phyloP scores from a whole-genome alignment of 1,140 invertebrate genomes.

The Manduca sexta region DNA sequence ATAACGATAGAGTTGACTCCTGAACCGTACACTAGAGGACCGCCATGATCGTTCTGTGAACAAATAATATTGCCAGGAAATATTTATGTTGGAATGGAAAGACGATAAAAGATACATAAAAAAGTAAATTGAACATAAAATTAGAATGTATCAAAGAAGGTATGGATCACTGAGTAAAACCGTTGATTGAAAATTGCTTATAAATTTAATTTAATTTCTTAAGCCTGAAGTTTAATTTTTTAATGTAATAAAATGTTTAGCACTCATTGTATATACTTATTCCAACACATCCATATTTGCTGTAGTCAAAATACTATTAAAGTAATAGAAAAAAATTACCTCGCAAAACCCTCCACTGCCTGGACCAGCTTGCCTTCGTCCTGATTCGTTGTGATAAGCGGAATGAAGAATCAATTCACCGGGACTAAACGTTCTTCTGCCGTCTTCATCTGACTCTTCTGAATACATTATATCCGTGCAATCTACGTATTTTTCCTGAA shows the following conservation, averaged over 20 bases:
- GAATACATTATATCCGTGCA: conserved; percentile 34
- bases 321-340: conserved; percentile 8
- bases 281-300: not conserved
- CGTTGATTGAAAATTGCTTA: no score
- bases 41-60: conserved; percentile 52
- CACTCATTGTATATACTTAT: no score
- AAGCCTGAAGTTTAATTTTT: no score
- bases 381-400: conserved; percentile 18
- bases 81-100: no score
- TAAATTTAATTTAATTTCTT: no score
- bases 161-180: no score
- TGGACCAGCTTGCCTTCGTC: conserved; percentile 5
- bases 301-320: not conserved
- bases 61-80: no score
- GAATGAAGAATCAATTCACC: conserved; percentile 20
- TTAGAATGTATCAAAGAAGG: no score
- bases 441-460: conserved; percentile 11
- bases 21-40: conserved; percentile 43
- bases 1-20: conserved; percentile 43
- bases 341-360: conserved; percentile 36
- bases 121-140: no score
- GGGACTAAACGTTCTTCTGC: conserved; percentile 9
- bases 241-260: no score
- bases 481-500: conserved; percentile 33
- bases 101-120: no score